These are phyloP conservation scores for Takifugu bimaculatus DNA, from an alignment of 2,113 vertebrate species.

Conservation along the genomic window DNA sequence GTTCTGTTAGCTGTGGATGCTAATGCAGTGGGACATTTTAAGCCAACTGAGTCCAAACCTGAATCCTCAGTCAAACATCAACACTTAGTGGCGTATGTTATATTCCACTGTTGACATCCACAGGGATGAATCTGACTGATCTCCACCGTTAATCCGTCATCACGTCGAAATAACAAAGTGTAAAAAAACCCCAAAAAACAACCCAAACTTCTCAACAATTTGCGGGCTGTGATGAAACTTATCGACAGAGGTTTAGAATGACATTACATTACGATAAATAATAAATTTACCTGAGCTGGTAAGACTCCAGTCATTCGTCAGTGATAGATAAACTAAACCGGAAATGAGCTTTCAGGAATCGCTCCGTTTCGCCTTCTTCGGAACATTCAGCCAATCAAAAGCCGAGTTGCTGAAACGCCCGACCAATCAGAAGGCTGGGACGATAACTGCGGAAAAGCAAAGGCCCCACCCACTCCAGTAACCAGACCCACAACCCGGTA, in stretches of 20 bases:
- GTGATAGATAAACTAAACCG: conserved; percentile 60
- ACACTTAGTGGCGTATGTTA: no score
- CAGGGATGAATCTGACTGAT: not conserved
- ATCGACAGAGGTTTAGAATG: not conserved
- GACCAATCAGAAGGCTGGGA: conserved; percentile 41
- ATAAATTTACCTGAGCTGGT: conserved; percentile 62
- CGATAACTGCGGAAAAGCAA: no score
- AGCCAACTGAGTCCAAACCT: not conserved
- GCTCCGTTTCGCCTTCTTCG: conserved; percentile 33
- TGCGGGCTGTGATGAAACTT: no score
- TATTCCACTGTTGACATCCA: no score
- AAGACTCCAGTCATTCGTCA: conserved; percentile 48
- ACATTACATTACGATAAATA: not conserved
- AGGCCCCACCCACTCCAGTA: no score
- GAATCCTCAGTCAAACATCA: no score
- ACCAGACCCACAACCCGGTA: no score
- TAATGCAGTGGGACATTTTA: not conserved
- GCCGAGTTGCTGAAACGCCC: accelerated
- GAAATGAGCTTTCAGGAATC: conserved; percentile 43
- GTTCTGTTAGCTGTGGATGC: conserved; percentile 31
- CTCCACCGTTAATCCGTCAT: not conserved
- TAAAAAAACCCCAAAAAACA: no score
- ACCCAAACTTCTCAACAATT: no score
- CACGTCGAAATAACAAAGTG: no score
- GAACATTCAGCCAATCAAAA: conserved; percentile 51